These are phyloP conservation scores for Dryococelus australis DNA, from an alignment of 2,888 invertebrate species.

Conservation along the genomic window DNA sequence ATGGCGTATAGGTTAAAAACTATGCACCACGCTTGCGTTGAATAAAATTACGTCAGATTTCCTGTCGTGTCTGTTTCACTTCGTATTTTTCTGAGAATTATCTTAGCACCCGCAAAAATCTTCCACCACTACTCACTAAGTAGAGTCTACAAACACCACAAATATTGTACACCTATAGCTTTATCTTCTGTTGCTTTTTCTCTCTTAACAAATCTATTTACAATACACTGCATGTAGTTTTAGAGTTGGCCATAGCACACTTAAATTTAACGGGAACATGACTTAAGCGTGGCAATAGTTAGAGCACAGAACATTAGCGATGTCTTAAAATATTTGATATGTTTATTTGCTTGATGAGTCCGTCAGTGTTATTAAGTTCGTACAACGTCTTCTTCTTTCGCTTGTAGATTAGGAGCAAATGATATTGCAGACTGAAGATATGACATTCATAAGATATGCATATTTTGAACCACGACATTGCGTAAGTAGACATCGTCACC, in stretches of 20 bases:
- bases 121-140: background rate
- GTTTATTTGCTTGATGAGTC: background rate
- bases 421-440: background rate
- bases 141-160: conserved; percentile 11
- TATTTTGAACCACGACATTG: background rate
- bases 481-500: background rate
- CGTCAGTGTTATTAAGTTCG: background rate
- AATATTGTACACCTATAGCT: conserved; percentile 7
- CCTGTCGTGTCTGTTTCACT: background rate
- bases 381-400: no score
- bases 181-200: background rate
- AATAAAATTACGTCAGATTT: background rate
- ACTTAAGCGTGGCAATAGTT: conserved; percentile 16
- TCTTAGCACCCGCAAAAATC: background rate
- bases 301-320: background rate
- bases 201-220: background rate
- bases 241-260: background rate
- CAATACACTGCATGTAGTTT: background rate
- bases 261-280: background rate
- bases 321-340: background rate
- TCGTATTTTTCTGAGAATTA: conserved; percentile 1
- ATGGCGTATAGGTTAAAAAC: no score
- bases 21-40: no score
- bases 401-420: background rate
- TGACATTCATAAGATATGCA: background rate